Evolutionary conservation across 1,140 invertebrate genomes (phyloP), one percentile per base, ranked within the genome.

Genomic region (Nasonia giraulti): DNA sequence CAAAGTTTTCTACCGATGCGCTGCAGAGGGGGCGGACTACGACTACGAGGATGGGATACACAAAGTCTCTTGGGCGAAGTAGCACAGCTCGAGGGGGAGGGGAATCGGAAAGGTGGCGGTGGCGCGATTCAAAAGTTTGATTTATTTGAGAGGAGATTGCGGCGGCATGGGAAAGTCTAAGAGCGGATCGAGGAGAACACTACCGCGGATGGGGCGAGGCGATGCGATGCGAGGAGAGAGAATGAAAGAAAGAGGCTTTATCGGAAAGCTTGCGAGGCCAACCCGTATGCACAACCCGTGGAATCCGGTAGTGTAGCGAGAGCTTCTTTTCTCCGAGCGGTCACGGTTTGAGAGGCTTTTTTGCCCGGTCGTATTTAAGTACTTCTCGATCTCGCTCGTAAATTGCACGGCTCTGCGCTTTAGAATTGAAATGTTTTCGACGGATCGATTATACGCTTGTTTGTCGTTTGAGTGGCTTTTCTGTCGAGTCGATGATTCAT

Each of bases 111-210:
- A 85, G 69, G 66, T 47, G 75, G 68, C 27, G 71, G 82, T 79
- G 75, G 82, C 87, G 86, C 88, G 89, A 92, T 92, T 92, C 89
- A 91, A 92, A 92, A 92, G 92, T 93, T 92, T 92, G 92, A 93
- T 93, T 92, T 92, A 92, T 92, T 93, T 93, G 91, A 90, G 90
- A 89, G 90, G 87, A 92, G 91, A 92, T 92, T 93, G 89, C 88
- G 89, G 85, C 86, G 90, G 89, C 89, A 90, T 85, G 79, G 88
- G 84, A 86, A 86, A 86, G 87, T 83, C 81, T 79, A 82, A 55
- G 85, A 47, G 82, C 37, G 83, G 80, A 89, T 83, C 50, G 50
- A 81, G 76, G 73, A 82, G 83, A 84, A 86, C 87, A 87, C 83
- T 87, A 88, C 83, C 74, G 83, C 73, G 86, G 82, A 69, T 80